Base-by-base conservation (phyloP, 2,113 vertebrate species). In the Carettochelys insculpta region DNA sequence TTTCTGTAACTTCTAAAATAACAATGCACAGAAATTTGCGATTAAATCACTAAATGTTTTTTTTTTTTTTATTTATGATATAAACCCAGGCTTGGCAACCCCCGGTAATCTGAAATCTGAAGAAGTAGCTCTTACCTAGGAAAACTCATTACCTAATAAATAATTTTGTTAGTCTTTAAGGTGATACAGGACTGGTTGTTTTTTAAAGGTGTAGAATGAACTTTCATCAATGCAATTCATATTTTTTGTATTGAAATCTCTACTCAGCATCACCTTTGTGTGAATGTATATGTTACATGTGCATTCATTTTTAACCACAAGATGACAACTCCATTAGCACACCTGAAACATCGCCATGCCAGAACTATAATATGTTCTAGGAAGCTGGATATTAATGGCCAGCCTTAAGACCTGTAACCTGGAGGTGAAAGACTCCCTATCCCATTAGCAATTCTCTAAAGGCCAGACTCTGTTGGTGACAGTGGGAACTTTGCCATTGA, bases 21-120 rank as follows among this genome's bases (percentile, higher is more conserved):
- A 68, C 0, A 45, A 78, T 71, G 54, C 65, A 79, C 43, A 68
- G 61, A 1, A 3, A 47, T 75, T 17, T 76, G 45, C 52, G 87
- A 81, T 52, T 3, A 31, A 41, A 13, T 80, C 61, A 81, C 24
- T 0, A 34, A 80, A 50, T 14, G 22, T 27, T 90, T 92, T 87
- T 91, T 85, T 25, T 31, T 90, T 93, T 87, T 91, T 86, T 43
- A 45, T 89, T 61, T 86, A 86, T 6, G 29, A 13, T 68, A 41
- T 22, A 80, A 11, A 85, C 20, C n/a, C n/a, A n/a, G n/a, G n/a
- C n/a, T n/a, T n/a, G n/a, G n/a, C n/a, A n/a, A n/a, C n/a, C n/a
- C n/a, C n/a, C n/a, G n/a, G n/a, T n/a, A n/a, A n/a, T n/a, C n/a
- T n/a, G n/a, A n/a, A n/a, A n/a, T n/a, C n/a, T 94, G 29, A 83